Percentiles rank a stretch among this genome's conserved stretches.
phyloP scores from a whole-genome alignment of 2,888 invertebrate species.

The Morinoia aosen region DNA sequence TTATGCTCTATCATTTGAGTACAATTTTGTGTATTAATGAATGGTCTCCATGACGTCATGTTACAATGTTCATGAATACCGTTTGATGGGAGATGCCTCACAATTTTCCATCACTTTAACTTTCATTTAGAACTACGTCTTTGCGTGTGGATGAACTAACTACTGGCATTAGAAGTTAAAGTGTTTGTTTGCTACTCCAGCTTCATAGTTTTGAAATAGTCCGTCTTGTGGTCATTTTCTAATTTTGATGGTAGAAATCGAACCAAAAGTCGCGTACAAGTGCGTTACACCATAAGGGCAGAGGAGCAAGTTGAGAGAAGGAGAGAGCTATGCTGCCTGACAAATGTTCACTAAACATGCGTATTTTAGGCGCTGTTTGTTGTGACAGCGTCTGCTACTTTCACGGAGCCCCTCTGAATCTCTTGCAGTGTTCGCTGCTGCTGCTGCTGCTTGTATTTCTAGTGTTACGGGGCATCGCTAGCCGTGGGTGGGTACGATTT shows the following conservation, averaged over 20 bases:
- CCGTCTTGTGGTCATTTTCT: background rate
- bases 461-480: background rate
- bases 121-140: background rate
- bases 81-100: background rate
- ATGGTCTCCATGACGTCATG: too few species aligned
- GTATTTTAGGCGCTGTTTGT: constrained; percentile 40
- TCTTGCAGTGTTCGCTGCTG: background rate
- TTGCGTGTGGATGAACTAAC: background rate
- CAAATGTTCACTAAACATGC: constrained; percentile 45
- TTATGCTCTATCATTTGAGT: too few species aligned
- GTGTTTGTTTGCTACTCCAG: background rate
- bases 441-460: background rate
- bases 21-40: too few species aligned
- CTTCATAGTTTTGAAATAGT: background rate
- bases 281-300: background rate
- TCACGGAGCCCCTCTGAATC: constrained; percentile 15
- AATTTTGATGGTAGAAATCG: background rate
- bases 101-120: background rate
- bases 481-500: background rate
- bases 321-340: constrained; percentile 39
- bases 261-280: background rate
- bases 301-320: background rate
- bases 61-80: background rate
- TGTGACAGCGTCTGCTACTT: constrained; percentile 43
- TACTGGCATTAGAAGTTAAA: background rate